phyloP scores from a whole-genome alignment of 2,113 vertebrate species.

The Eulemur macaco region DNA sequence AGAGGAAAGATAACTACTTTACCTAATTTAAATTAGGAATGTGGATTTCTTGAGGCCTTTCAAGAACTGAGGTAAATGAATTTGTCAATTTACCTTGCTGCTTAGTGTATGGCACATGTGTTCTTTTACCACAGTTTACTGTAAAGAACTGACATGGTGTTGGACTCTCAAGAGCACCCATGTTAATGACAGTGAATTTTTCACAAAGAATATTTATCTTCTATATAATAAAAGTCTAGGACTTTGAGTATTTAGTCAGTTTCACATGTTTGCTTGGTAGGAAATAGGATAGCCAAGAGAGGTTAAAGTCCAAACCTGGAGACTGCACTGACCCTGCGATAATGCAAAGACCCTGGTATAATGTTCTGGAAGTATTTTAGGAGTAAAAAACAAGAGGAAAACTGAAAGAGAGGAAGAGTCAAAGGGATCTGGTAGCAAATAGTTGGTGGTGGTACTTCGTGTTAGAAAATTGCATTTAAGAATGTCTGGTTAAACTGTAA shows the following conservation, averaged over 20 bases:
- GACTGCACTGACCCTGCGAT: neutral
- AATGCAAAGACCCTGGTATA: neutral
- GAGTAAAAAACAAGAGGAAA: neutral
- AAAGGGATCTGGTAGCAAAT: neutral
- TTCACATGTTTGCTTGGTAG: neutral
- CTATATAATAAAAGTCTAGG: neutral
- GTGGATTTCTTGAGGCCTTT: neutral
- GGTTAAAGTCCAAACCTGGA: neutral
- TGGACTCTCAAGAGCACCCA: neutral
- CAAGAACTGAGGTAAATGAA: neutral
- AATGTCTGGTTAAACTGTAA: neutral
- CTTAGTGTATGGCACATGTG: neutral
- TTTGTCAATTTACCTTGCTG: neutral
- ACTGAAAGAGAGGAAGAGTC: neutral
- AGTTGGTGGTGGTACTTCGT: neutral
- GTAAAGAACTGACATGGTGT: neutral
- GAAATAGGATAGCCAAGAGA: neutral
- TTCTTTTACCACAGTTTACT: neutral
- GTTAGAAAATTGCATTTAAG: neutral
- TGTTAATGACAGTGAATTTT: neutral
- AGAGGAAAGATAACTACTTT: neutral
- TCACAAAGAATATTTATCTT: neutral
- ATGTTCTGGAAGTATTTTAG: neutral
- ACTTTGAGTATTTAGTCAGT: neutral
- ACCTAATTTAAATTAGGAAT: neutral